Conservation (phyloP, 2,888 invertebrate genomes). For the Cephus rjabovi region DNA sequence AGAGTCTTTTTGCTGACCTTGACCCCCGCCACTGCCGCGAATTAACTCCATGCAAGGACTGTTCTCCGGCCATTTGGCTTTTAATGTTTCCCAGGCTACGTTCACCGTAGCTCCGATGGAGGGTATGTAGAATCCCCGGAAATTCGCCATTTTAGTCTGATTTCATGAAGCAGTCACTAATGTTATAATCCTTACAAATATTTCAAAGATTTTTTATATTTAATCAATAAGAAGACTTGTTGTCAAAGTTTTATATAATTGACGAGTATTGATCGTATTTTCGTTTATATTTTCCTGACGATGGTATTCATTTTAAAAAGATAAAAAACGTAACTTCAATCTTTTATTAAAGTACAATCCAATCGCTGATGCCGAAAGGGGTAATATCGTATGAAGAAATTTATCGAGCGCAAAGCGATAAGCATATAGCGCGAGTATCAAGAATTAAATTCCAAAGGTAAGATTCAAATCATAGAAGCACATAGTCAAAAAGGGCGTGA, state of each 20-base stretch:
- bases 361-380: not conserved
- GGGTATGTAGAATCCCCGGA: conserved; percentile 76
- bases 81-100: conserved; percentile 85
- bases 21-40: conserved; percentile 58
- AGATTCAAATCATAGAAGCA: not conserved
- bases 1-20: conserved; percentile 44
- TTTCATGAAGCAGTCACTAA: not conserved
- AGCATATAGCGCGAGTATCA: not conserved
- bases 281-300: not conserved
- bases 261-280: not conserved
- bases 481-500: not conserved
- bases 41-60: conserved; percentile 67
- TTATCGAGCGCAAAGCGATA: not conserved
- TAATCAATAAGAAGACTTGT: not conserved
- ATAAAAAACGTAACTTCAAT: not conserved
- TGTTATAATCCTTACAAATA: not conserved
- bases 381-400: not conserved
- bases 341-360: not conserved
- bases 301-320: not conserved
- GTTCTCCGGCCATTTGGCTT: conserved; percentile 82
- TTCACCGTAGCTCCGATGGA: conserved; percentile 82
- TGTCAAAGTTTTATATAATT: not conserved
- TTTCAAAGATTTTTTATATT: not conserved
- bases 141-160: conserved; percentile 70
- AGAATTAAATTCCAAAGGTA: not conserved